These are phyloP conservation scores for Drosophila multiciliata DNA, from an alignment of 2,888 invertebrate species.

Conservation along the genomic window DNA sequence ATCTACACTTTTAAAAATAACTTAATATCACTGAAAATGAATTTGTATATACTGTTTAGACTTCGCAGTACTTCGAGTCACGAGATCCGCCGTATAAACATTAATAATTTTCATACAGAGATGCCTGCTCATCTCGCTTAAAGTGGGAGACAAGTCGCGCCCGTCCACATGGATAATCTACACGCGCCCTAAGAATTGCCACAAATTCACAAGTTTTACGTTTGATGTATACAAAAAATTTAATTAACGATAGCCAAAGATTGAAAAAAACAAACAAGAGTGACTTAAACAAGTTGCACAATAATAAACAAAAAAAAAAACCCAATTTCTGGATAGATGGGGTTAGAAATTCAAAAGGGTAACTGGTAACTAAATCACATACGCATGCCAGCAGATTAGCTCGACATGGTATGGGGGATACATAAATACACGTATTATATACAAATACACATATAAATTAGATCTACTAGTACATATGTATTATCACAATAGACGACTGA, in stretches of 20 bases:
- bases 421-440: constrained; percentile 58
- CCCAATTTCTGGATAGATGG: constrained; percentile 1
- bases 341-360: not conserved
- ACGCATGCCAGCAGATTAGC: constrained; percentile 8
- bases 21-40: constrained; percentile 6
- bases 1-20: not conserved
- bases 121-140: not conserved
- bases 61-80: not conserved
- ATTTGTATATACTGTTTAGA: not conserved
- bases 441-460: constrained; percentile 63
- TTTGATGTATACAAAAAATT: constrained; percentile 31
- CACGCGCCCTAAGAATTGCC: not conserved
- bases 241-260: constrained; percentile 34
- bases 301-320: not conserved
- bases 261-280: constrained; percentile 11
- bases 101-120: not conserved
- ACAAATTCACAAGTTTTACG: constrained; percentile 2
- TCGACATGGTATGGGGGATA: constrained; percentile 16
- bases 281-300: constrained; percentile 7
- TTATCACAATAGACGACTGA: constrained; percentile 71
- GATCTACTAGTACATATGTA: constrained; percentile 64
- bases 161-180: not conserved
- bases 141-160: not conserved
- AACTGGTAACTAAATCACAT: constrained; percentile 28
- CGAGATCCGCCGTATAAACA: too few species aligned